phyloP scores from a whole-genome alignment of 2,113 vertebrate species.

The Gymnarchus niloticus region DNA sequence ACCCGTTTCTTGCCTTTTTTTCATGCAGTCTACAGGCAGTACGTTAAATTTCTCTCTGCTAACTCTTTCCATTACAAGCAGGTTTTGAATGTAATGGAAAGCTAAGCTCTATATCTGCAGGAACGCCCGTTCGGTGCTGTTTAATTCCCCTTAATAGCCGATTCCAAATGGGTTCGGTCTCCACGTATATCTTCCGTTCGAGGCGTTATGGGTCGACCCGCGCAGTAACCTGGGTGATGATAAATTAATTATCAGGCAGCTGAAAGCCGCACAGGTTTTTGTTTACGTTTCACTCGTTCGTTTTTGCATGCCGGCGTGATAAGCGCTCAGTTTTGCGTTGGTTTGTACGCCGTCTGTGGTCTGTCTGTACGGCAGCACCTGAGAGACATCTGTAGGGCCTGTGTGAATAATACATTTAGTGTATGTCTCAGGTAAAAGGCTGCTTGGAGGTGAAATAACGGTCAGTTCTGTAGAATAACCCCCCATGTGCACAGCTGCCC shows the following conservation, averaged over 20 bases:
- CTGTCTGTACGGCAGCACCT: not conserved
- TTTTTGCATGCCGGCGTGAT: not conserved
- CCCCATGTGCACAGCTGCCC: not conserved
- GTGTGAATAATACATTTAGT: not conserved
- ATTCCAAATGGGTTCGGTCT: not conserved
- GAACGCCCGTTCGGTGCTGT: not conserved
- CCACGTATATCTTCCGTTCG: not conserved
- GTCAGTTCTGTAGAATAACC: not conserved
- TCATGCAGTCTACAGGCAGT: not conserved
- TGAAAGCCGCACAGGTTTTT: not conserved
- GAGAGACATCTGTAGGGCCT: not conserved
- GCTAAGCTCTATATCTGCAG: not conserved
- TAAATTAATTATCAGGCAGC: not conserved
- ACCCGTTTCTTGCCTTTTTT: not conserved
- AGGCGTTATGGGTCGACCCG: not conserved
- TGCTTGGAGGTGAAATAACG: not conserved
- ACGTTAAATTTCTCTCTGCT: constrained; percentile 6
- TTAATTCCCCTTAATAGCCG: constrained; percentile 6
- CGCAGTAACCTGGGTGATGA: not conserved
- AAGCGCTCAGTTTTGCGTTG: not conserved
- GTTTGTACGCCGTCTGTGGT: not conserved
- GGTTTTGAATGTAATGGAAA: not conserved
- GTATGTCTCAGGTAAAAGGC: not conserved
- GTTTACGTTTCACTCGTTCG: too few species aligned
- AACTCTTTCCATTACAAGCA: not conserved